Evolutionary conservation across 2,797 vertebrate genomes (phyloP).

Genomic region (Falco columbarius): DNA sequence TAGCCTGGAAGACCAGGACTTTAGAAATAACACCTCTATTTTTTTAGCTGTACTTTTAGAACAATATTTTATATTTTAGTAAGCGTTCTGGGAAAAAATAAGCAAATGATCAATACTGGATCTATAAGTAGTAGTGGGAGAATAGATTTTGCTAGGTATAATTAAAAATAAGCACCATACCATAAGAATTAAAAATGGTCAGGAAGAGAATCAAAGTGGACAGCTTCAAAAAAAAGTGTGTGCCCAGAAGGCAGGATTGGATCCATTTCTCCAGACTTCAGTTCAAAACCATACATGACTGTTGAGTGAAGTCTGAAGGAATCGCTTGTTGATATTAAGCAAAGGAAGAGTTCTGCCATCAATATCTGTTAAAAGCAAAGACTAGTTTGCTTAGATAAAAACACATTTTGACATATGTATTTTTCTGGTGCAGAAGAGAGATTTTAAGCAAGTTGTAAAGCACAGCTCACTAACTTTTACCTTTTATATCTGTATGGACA

Average conservation of each 20-base stretch:
- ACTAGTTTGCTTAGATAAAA: not conserved
- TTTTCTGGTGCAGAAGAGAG: not conserved
- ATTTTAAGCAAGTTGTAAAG: not conserved
- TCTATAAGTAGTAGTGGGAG: not conserved
- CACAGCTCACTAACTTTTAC: not conserved
- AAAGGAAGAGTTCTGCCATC: not conserved
- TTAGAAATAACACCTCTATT: not conserved
- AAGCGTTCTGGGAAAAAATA: not conserved
- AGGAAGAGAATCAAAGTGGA: not conserved
- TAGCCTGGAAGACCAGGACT: not conserved
- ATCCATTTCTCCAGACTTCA: not conserved
- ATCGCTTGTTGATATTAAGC: not conserved
- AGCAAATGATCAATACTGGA: not conserved
- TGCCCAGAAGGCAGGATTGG: not conserved
- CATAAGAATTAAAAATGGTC: not conserved
- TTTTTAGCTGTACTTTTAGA: not conserved
- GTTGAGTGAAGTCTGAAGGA: not conserved
- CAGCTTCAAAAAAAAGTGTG: not conserved
- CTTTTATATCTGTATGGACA: not conserved
- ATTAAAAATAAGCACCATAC: not conserved
- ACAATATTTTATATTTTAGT: not conserved
- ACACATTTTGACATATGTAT: not conserved
- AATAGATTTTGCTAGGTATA: not conserved
- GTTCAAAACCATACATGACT: not conserved
- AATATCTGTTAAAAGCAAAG: not conserved